Evolutionary conservation across 2,113 vertebrate species (phyloP), one percentile per base, ranked within the genome.

Genomic region (Psammodynastes pulverulentus): DNA sequence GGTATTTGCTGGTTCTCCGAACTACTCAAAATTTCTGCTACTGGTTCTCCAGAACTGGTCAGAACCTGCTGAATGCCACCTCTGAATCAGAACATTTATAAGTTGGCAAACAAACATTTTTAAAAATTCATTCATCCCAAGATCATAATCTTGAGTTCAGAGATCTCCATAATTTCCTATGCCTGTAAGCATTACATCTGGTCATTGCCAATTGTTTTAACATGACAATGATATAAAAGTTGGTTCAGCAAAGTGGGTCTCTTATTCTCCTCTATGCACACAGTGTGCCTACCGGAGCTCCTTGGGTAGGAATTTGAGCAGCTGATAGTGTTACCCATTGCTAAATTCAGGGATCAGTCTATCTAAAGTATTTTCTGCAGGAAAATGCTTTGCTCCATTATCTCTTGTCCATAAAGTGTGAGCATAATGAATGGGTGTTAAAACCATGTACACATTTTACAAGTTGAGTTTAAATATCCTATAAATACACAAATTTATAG

Each of bases 371-470:
- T 85, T 88, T 92, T 88, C 10, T 93, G 39, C 89, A 90, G 46
- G 43, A 54, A 92, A 94, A 84, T 91, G 89, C 39, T 92, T 87
- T n/a, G 19, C 5, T 49, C 23, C 79, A 45, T 93, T 89, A 58
- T 92, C 29, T 94, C 39, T 93, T 94, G 29, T 84, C 89, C 90
- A 93, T 46, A 92, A 92, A 26, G 24, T 90, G 23, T 58, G 87
- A 90, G 84, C 52, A 67, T 93, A 87, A 92, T 95, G 92, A 48
- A 2, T 58, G 89, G 52, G 0, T 89, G 52, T 93, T 94, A 94
- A 94, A 91, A 51, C 46, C 85, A 26, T 91, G 94, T 90, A 86
- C 9, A 90, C 13, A 8, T 93, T 95, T 91, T 92, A 53, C 90
- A 93, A 92, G 39, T 4, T 26, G 87, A 9, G 1, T n/a, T 93